Evolutionary conservation across 2,888 invertebrate species (phyloP).

Genomic region (Drosophila nr. perissopoda): DNA sequence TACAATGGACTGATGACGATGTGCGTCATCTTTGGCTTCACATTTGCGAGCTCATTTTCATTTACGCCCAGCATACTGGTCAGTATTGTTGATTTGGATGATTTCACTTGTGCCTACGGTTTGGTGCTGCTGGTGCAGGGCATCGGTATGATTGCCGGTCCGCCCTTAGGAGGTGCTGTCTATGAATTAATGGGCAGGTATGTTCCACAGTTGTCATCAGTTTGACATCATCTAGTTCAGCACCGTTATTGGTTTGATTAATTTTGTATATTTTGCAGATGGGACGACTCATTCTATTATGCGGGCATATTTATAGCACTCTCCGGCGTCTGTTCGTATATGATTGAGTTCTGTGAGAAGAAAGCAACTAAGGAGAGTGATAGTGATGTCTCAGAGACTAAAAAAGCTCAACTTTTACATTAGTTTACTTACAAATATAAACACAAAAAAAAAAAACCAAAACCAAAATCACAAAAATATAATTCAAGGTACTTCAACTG

Average conservation of each 20-base stretch:
- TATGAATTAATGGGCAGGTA: conserved; percentile 83
- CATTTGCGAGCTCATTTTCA: conserved; percentile 96
- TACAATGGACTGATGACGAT: conserved; percentile 76
- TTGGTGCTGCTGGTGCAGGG: conserved; percentile 95
- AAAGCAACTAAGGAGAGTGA: conserved; percentile 82
- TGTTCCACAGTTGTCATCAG: conserved; percentile 9
- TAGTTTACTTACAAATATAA: conserved; percentile 56
- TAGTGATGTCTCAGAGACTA: conserved; percentile 83
- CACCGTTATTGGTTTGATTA: neutral
- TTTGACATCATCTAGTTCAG: neutral
- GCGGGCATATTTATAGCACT: conserved; percentile 93
- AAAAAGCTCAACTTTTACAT: conserved; percentile 80
- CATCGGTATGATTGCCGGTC: conserved; percentile 95
- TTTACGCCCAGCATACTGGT: conserved; percentile 96
- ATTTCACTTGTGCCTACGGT: conserved; percentile 97
- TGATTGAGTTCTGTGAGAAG: conserved; percentile 83
- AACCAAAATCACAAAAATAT: conserved; percentile 8
- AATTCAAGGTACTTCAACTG: conserved; percentile 30
- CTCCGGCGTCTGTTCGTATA: conserved; percentile 87
- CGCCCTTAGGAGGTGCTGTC: conserved; percentile 93
- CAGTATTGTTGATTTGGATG: conserved; percentile 94
- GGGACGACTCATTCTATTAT: conserved; percentile 92
- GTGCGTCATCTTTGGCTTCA: conserved; percentile 92
- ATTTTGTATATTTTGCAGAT: conserved; percentile 83
- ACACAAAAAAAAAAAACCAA: conserved; percentile 2